Conservation (phyloP, 2,113 vertebrate genomes). For the Egretta garzetta region DNA sequence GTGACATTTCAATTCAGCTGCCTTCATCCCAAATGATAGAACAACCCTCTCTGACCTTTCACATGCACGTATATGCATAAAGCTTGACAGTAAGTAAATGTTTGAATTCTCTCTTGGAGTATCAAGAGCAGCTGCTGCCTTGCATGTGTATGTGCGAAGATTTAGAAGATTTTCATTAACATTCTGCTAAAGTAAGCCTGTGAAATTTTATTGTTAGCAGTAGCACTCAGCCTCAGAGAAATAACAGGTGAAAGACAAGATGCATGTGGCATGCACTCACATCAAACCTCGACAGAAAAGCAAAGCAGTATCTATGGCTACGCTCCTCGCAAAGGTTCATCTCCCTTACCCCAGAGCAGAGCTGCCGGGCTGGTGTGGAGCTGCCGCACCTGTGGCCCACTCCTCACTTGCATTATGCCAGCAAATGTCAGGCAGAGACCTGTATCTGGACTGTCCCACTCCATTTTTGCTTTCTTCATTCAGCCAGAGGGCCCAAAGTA, state of each 20-base stretch:
- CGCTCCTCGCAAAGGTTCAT: background rate
- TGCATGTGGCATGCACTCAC: background rate
- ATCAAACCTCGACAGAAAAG: background rate
- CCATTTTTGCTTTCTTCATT: background rate
- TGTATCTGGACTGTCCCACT: background rate
- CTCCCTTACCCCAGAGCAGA: background rate
- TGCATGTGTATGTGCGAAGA: conserved; percentile 13
- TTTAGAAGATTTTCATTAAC: conserved; percentile 55
- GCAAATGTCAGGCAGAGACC: background rate
- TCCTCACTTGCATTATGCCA: background rate
- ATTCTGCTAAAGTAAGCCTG: conserved; percentile 39
- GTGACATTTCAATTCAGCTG: conserved; percentile 67
- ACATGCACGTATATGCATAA: background rate
- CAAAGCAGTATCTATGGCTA: background rate
- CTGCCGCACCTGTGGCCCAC: background rate
- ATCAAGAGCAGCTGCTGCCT: conserved; percentile 22
- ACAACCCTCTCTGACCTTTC: conserved; percentile 61
- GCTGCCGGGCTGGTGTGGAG: background rate
- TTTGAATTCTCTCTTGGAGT: conserved; percentile 37
- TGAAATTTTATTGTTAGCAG: conserved; percentile 45
- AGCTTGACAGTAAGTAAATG: conserved; percentile 48
- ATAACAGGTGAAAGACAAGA: conserved; percentile 39
- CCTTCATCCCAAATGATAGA: conserved; percentile 55
- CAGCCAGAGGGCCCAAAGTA: background rate
- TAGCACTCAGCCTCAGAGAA: conserved; percentile 9